Conservation (phyloP, 2,113 vertebrate genomes). For the Panthera leo region DNA sequence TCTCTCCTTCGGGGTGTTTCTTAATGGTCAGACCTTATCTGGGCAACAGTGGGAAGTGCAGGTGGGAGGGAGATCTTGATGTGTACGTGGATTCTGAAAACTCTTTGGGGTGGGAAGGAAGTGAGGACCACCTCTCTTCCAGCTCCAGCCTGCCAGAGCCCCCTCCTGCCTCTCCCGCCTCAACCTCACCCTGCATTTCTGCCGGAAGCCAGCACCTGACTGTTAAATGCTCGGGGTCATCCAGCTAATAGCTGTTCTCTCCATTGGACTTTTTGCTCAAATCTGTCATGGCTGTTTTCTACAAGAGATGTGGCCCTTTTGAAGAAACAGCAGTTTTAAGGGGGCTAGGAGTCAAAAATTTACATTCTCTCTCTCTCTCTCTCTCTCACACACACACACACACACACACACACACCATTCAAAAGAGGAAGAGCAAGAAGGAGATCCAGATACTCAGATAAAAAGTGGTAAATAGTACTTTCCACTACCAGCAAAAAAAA, state of each 20-base stretch:
- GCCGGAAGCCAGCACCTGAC: neutral
- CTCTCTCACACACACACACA: no score
- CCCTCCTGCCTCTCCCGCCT: neutral
- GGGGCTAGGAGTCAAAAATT: neutral
- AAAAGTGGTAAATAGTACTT: neutral
- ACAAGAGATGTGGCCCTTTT: neutral
- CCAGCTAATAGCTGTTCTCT: neutral
- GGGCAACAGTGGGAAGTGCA: no score
- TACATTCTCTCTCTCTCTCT: neutral
- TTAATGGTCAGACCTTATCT: neutral
- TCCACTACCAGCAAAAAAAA: neutral
- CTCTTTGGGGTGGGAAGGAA: neutral
- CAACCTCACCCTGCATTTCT: neutral
- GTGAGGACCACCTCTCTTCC: neutral
- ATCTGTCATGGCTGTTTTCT: neutral
- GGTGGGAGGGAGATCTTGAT: neutral
- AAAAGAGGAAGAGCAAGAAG: neutral
- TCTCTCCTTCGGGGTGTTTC: neutral
- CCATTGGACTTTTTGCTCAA: neutral
- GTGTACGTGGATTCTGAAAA: neutral
- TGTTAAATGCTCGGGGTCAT: neutral
- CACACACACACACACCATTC: neutral
- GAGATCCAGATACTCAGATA: neutral
- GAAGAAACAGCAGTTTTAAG: neutral
- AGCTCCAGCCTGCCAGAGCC: rapidly evolving